Conservation (phyloP, 2,113 vertebrate genomes). For the Anguilla japonica region DNA sequence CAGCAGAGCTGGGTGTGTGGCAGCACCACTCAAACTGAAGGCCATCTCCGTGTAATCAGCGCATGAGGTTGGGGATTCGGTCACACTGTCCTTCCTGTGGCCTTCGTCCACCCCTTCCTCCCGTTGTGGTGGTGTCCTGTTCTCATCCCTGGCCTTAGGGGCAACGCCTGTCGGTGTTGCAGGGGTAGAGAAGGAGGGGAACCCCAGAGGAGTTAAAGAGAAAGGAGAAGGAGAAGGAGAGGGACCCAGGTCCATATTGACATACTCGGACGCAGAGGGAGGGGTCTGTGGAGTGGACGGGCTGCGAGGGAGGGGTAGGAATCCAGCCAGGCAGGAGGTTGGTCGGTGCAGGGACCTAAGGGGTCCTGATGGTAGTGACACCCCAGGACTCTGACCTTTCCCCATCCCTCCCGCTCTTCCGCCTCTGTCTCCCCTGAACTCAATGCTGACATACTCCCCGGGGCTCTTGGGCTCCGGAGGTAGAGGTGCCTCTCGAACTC, state of each 20-base stretch:
- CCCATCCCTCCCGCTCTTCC: conserved; percentile 39
- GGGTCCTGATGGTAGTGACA: conserved; percentile 51
- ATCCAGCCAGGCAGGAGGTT: conserved; percentile 63
- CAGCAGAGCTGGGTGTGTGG: conserved; percentile 43
- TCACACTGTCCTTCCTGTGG: conserved; percentile 47
- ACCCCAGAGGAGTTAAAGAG: conserved; percentile 63
- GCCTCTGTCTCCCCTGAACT: conserved; percentile 57
- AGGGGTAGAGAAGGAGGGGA: conserved; percentile 65
- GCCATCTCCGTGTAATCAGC: conserved; percentile 78
- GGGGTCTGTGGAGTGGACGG: conserved; percentile 59
- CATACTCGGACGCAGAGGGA: conserved; percentile 66
- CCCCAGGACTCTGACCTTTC: conserved; percentile 47
- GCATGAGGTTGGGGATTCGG: conserved; percentile 61
- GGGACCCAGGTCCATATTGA: conserved; percentile 73
- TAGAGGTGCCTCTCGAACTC: conserved; percentile 65
- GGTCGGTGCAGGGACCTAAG: conserved; percentile 58
- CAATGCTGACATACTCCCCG: conserved; percentile 74
- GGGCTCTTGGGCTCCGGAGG: conserved; percentile 69
- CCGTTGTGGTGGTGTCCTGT: conserved; percentile 30
- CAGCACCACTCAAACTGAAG: conserved; percentile 61
- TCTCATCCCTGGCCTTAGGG: conserved; percentile 52
- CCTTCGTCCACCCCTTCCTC: conserved; percentile 44
- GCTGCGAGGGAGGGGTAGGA: conserved; percentile 58
- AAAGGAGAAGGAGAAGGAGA: conserved; percentile 60
- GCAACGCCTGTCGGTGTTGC: conserved; percentile 58